These are phyloP conservation scores for Xiphorhynchus erythropygius DNA, from an alignment of 2,797 vertebrate genomes.

Conservation along the genomic window DNA sequence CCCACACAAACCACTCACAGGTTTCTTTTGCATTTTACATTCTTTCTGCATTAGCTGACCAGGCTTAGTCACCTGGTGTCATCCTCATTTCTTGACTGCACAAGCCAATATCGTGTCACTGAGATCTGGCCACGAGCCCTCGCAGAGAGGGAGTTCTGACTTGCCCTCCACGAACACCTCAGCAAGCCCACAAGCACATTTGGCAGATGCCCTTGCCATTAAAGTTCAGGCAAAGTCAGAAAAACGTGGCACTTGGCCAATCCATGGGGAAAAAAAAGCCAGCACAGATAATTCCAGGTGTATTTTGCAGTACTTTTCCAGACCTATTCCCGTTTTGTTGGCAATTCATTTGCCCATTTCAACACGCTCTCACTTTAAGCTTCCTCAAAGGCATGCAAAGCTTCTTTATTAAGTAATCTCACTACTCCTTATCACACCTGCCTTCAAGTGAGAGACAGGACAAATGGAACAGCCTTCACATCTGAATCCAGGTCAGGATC, in stretches of 20 bases:
- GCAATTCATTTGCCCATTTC: not conserved
- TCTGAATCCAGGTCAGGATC: slow-evolving; percentile 46
- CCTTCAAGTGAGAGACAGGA: slow-evolving; percentile 20
- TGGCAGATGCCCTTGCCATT: slow-evolving; percentile 13
- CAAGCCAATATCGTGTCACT: not conserved
- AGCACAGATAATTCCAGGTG: not conserved
- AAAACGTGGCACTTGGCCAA: not conserved
- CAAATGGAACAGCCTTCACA: not conserved
- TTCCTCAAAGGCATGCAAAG: slow-evolving; percentile 25
- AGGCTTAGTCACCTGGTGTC: slow-evolving; percentile 19
- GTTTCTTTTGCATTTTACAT: not conserved
- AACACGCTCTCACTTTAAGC: not conserved
- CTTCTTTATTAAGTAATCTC: slow-evolving; percentile 47
- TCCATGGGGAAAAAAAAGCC: not conserved
- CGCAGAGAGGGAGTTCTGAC: slow-evolving; percentile 24
- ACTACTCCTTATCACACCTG: slow-evolving; percentile 33
- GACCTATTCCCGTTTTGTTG: not conserved
- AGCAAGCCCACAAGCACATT: not conserved
- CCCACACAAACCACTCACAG: not conserved
- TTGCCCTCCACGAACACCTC: slow-evolving; percentile 14
- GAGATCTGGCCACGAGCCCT: slow-evolving; percentile 5
- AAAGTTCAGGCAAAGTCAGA: not conserved
- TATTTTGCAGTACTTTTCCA: slow-evolving; percentile 39
- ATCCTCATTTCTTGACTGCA: not conserved
- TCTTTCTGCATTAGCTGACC: slow-evolving; percentile 38